Evolutionary conservation across 2,888 invertebrate species (phyloP).

Genomic region (Euspilapteryx auroguttella): DNA sequence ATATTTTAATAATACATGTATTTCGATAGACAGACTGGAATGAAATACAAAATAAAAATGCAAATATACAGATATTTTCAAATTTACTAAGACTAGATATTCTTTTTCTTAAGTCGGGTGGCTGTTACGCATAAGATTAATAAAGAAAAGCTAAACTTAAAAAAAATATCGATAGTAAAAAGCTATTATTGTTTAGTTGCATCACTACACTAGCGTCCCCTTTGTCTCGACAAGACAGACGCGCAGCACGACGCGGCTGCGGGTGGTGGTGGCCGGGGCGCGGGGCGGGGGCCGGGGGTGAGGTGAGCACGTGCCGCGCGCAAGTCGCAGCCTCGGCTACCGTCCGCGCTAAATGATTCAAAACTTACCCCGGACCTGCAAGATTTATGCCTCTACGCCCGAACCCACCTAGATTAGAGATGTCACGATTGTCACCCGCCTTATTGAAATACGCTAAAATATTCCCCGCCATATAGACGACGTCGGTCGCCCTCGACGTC

Average conservation of each 20-base stretch:
- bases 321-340: slow-evolving; percentile 45
- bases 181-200: too few relatives aligned
- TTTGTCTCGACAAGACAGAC: slow-evolving; percentile 62
- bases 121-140: too few relatives aligned
- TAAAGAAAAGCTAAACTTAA: too few relatives aligned
- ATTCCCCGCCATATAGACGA: too few relatives aligned
- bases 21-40: too few relatives aligned
- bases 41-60: too few relatives aligned
- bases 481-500: too few relatives aligned
- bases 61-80: too few relatives aligned
- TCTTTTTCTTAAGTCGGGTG: too few relatives aligned
- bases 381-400: slow-evolving; percentile 55
- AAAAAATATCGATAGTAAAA: too few relatives aligned
- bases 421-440: slow-evolving; percentile 23
- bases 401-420: slow-evolving; percentile 56
- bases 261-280: slow-evolving; percentile 16
- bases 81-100: too few relatives aligned
- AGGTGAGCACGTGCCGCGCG: slow-evolving; percentile 51
- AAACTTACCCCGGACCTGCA: slow-evolving; percentile 54
- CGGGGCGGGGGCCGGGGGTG: slow-evolving; percentile 15
- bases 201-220: slow-evolving; percentile 36
- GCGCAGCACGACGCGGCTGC: slow-evolving; percentile 23
- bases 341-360: slow-evolving; percentile 58
- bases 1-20: too few relatives aligned
- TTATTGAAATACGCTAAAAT: slow-evolving; percentile 55